Percentiles rank a stretch among this genome's conserved stretches.
phyloP scores from a whole-genome alignment of 2,888 invertebrate genomes.

The Chironomus tentans region DNA sequence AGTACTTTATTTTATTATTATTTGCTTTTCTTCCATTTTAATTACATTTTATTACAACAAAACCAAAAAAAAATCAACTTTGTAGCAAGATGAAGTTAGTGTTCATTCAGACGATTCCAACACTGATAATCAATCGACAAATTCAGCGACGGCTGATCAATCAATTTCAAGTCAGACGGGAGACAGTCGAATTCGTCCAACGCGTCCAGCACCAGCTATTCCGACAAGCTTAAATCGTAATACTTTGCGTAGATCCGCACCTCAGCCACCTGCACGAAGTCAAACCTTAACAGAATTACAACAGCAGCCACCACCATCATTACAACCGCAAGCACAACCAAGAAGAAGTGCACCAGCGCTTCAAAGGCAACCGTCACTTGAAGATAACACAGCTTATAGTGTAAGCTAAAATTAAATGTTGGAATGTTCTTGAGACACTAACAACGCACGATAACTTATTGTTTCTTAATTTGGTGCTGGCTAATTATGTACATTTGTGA shows the following conservation, averaged over 20 bases:
- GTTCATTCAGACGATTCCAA: slow-evolving; percentile 25
- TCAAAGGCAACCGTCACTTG: not conserved
- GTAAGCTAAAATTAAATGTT: slow-evolving; percentile 3
- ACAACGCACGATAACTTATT: not conserved
- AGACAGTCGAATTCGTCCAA: slow-evolving; percentile 2
- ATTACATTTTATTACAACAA: not conserved
- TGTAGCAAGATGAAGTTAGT: slow-evolving; percentile 19
- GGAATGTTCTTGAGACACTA: slow-evolving; percentile 5
- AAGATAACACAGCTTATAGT: slow-evolving; percentile 17
- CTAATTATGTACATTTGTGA: not conserved
- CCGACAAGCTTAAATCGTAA: slow-evolving; percentile 13
- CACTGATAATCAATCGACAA: slow-evolving; percentile 1
- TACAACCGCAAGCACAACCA: not conserved
- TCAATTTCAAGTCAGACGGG: not conserved
- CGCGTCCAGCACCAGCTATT: slow-evolving; percentile 22
- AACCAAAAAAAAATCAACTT: not conserved
- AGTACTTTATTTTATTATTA: not conserved
- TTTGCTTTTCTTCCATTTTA: not conserved
- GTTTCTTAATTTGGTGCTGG: not conserved
- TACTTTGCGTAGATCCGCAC: slow-evolving; percentile 10
- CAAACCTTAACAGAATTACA: not conserved
- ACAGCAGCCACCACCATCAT: not conserved
- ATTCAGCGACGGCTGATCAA: not conserved
- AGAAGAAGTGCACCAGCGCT: slow-evolving; percentile 7
- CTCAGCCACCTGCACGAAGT: slow-evolving; percentile 1